Evolutionary conservation across 2,113 vertebrate species (phyloP).

Genomic region (Chloropsis hardwickii): DNA sequence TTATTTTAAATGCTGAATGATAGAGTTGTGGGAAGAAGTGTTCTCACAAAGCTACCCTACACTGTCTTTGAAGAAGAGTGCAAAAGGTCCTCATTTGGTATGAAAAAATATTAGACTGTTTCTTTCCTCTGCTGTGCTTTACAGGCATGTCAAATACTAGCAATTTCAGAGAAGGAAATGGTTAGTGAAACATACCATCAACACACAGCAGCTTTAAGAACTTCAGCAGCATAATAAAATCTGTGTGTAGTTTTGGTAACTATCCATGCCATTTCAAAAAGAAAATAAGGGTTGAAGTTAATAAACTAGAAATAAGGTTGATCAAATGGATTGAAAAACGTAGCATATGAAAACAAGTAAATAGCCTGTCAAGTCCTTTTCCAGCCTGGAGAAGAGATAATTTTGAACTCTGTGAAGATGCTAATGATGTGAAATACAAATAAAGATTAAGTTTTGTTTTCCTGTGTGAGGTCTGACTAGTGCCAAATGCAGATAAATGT

Average conservation of each 20-base stretch:
- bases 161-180: not conserved
- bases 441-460: not conserved
- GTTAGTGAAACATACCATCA: not conserved
- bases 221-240: not conserved
- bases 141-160: not conserved
- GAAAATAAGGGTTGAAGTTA: not conserved
- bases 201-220: not conserved
- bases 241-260: not conserved
- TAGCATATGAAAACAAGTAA: not conserved
- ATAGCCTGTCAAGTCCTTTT: not conserved
- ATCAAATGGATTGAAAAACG: not conserved
- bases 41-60: not conserved
- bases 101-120: not conserved
- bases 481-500: not conserved
- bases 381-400: not conserved
- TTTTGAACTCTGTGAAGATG: not conserved
- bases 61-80: not conserved
- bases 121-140: not conserved
- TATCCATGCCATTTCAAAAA: not conserved
- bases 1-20: not conserved
- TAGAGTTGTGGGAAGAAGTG: not conserved
- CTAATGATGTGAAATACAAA: not conserved
- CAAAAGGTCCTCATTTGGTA: not conserved
- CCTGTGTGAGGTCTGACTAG: not conserved
- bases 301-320: not conserved